Evolutionary conservation across 1,140 invertebrate genomes (phyloP), one percentile per base, ranked within the genome.

Genomic region (Tetranychus urticae): DNA sequence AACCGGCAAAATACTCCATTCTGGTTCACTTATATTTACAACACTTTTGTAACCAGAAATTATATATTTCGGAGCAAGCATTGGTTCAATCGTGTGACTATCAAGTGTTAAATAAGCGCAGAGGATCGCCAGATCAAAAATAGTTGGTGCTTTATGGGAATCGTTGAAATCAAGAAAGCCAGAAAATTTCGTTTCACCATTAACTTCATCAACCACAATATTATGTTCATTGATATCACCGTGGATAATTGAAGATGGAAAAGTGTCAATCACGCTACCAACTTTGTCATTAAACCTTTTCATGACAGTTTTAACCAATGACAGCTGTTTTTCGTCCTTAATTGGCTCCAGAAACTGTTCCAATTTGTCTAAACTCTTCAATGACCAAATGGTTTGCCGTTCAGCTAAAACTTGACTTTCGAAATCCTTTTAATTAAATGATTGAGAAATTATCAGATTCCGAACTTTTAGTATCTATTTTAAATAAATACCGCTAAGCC

Each of bases 221-320:
- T 65, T 65, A 13, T 61, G 59, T 39, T 65, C 64, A 55, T 65
- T 65, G 7, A 65, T 46, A 54, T 65, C 64, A 6, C 62, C 62
- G 37, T 65, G 64, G 14, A 65, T 50, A 35, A 56, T 52, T 14
- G 47, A n/a, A 33, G 37, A 14, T 58, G 6, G n/a, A 56, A 61
- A 37, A 4, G 8, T 13, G n/a, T 58, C 39, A 2, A 56, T 47
- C 4, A 6, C 13, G 2, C 13, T 7, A 14, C 59, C 3, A 12
- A 62, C 36, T 45, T 60, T 35, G 8, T 23, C 12, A 34, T 47
- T 39, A 52, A 62, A 62, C n/a, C 39, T 31, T 12, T 59, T 35
- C 0, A 62, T 12, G 10, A 37, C 57, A 5, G 36, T 34, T 33
- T n/a, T 6, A 58, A 59, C 56, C 31, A 58, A 62, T 13, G 23